Evolutionary conservation across 2,113 vertebrate species (phyloP), one percentile per base, ranked within the genome.

Genomic region (Dermatemys mawii): DNA sequence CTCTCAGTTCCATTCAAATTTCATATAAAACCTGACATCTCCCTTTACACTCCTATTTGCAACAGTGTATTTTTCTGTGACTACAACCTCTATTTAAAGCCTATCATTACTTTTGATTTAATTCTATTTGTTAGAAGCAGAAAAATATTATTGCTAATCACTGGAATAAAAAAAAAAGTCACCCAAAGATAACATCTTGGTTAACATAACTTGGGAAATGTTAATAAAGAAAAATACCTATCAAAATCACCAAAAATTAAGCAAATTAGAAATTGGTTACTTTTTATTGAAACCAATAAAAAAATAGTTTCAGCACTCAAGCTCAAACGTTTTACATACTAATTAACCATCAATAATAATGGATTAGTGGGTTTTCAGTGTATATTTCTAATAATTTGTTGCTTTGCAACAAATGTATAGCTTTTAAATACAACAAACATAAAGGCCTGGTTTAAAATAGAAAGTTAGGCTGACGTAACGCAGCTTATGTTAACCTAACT

Each of bases 41-140:
- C 50, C 3, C 57, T 76, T 5, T 29, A 89, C 4, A 32, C 0
- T 0, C 44, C 5, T 8, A 86, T 13, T 19, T 38, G 9, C 85
- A 49, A 19, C 12, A 89, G 13, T 44, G 19, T 50, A 44, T 17
- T 19, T 50, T 76, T 87, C 50, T 60, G 2, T 38, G 82, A 57
- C 8, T 3, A 1, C 70, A 76, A 86, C 2, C 35, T 19, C 19
- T 12, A 46, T 21, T 81, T 38, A 35, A 88, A 83, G 49, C 1
- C 3, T 32, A 10, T 14, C 9, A 4, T 5, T n/a, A 3, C 22
- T 32, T 73, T 24, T 5, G 8, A 60, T 46, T 50, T 46, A 29
- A 75, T 21, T 67, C 1, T 46, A 76, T 26, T 75, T 41, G 13
- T 4, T 38, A n/a, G 35, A 8, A 38, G 9, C 35, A 70, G n/a